A percentile compares a stretch with the other conserved stretches of the same genome.
Conservation (phyloP, 2,888 invertebrate genomes). For the Galeruca laticollis region DNA sequence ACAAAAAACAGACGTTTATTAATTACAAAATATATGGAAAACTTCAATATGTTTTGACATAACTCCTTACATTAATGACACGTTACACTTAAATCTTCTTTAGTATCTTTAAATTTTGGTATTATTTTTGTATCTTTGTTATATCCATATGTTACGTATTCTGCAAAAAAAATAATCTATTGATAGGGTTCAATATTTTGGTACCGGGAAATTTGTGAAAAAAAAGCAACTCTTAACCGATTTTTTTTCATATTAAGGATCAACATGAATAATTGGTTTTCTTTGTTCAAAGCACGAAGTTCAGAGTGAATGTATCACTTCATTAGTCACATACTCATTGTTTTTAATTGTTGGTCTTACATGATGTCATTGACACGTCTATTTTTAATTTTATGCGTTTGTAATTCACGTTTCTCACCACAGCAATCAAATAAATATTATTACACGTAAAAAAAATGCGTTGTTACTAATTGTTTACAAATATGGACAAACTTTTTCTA, state of each 20-base stretch:
- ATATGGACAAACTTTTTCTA: too few species aligned
- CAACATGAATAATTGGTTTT: too few species aligned
- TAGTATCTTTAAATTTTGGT: background rate
- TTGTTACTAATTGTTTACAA: too few species aligned
- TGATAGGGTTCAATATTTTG: too few species aligned
- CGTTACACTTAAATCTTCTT: background rate
- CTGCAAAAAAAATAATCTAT: constrained; percentile 73
- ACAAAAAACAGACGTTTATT: too few species aligned
- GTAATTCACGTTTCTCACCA: background rate
- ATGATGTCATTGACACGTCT: background rate
- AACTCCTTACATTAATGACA: background rate
- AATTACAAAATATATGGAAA: too few species aligned
- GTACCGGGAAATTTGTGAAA: too few species aligned
- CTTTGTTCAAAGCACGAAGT: too few species aligned
- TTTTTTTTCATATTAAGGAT: background rate
- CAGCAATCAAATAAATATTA: too few species aligned
- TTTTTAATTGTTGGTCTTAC: background rate
- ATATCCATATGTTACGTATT: constrained; percentile 72
- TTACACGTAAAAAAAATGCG: too few species aligned
- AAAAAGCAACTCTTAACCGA: too few species aligned
- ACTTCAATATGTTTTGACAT: background rate
- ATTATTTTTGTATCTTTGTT: constrained; percentile 61
- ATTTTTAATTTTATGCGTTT: background rate
- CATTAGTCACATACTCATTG: background rate
- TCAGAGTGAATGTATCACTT: background rate